These are phyloP conservation scores for Pimpla rufipes DNA, from an alignment of 2,888 invertebrate genomes.

Conservation along the genomic window DNA sequence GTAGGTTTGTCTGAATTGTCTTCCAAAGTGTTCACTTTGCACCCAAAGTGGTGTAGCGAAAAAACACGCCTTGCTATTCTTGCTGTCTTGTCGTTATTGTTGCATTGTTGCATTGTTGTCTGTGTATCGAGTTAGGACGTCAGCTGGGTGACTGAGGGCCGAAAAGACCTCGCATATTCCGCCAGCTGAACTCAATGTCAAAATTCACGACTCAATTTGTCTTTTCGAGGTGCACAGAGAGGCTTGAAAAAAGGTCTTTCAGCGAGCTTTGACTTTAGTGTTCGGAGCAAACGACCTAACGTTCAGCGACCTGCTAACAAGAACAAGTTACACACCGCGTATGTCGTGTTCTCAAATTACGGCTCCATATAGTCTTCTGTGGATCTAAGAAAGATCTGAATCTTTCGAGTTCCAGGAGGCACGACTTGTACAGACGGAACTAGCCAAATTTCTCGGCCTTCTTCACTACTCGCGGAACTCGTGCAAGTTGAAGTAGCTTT, in stretches of 20 bases:
- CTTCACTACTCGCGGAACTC: too few relatives aligned
- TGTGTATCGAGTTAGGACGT: neutral
- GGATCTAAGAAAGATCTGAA: neutral
- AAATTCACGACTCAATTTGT: neutral
- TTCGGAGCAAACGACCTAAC: neutral
- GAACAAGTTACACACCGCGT: conserved; percentile 1
- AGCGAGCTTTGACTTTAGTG: neutral
- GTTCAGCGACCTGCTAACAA: neutral
- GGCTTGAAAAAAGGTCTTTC: neutral
- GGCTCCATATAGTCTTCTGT: neutral
- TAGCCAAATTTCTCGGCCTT: neutral
- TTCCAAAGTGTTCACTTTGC: neutral
- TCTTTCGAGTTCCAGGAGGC: neutral
- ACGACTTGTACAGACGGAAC: neutral
- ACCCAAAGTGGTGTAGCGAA: neutral
- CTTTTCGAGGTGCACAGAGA: neutral
- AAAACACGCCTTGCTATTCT: neutral
- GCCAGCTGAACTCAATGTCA: neutral
- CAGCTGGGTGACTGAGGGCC: neutral
- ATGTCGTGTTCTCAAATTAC: neutral
- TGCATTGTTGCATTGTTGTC: too few relatives aligned
- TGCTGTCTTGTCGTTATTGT: too few relatives aligned
- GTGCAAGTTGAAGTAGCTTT: conserved; percentile 12
- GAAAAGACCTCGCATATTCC: neutral
- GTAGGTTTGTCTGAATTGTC: neutral